These are phyloP conservation scores for Labeo rohita DNA, from an alignment of 2,113 vertebrate species.

Conservation along the genomic window DNA sequence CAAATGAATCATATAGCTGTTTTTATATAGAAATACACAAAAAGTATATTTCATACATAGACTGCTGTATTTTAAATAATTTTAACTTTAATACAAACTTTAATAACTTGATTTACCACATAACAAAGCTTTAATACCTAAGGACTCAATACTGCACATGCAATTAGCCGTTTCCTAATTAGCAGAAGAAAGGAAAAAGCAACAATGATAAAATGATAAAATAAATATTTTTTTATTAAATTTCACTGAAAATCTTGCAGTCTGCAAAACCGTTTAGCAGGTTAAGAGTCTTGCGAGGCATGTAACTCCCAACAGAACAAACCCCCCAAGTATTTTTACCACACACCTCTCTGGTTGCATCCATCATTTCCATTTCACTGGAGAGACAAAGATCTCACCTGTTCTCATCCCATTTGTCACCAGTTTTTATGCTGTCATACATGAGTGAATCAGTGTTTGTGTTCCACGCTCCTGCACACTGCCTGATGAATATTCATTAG, in stretches of 20 bases:
- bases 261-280: background rate
- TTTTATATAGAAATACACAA: background rate
- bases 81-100: too few species aligned
- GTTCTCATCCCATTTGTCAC: constrained; percentile 59
- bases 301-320: constrained; percentile 16
- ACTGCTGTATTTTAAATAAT: background rate
- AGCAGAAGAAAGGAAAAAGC: background rate
- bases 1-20: background rate
- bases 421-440: constrained; percentile 51
- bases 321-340: constrained; percentile 21
- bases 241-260: background rate
- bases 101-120: background rate
- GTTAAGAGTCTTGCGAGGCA: background rate
- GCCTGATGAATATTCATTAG: constrained; percentile 54
- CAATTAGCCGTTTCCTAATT: background rate
- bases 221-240: background rate
- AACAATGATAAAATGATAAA: background rate
- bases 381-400: constrained; percentile 58
- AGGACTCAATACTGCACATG: background rate
- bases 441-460: constrained; percentile 50
- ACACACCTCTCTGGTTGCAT: constrained; percentile 41
- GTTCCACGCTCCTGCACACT: constrained; percentile 43
- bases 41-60: background rate
- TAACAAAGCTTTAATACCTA: background rate
- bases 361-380: constrained; percentile 54